phyloP scores from a whole-genome alignment of 2,113 vertebrate genomes.

The Alosa alosa region DNA sequence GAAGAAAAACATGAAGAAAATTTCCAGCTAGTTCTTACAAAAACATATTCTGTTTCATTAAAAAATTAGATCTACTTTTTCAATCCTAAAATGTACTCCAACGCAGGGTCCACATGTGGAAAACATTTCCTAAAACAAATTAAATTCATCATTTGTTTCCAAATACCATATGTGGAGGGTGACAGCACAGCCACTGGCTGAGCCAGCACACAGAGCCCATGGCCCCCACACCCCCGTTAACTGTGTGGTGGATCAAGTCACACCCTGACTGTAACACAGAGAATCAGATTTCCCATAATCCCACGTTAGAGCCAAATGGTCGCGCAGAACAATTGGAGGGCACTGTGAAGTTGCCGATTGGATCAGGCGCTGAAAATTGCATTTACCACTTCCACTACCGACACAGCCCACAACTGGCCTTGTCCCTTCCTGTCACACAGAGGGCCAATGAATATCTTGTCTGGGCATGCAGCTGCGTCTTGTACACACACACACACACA shows the following conservation, averaged over 20 bases:
- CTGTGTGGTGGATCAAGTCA: slow-evolving; percentile 1
- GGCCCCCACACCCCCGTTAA: not conserved
- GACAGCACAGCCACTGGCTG: not conserved
- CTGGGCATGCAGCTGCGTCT: not conserved
- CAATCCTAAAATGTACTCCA: not conserved
- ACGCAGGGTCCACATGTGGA: not conserved
- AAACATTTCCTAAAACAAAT: slow-evolving; percentile 11
- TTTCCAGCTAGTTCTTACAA: not conserved
- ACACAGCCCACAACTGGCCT: not conserved
- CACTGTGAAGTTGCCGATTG: not conserved
- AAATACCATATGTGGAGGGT: not conserved
- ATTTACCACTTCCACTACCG: not conserved
- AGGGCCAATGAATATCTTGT: not conserved
- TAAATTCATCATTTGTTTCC: slow-evolving; percentile 6
- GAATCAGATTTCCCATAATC: slow-evolving; percentile 12
- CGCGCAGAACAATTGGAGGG: not conserved
- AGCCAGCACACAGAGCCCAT: not conserved
- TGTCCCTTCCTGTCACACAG: not conserved
- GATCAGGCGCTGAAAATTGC: slow-evolving; percentile 1
- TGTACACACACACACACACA: too few species aligned
- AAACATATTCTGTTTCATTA: not conserved
- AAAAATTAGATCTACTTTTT: not conserved
- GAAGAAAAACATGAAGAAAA: not conserved
- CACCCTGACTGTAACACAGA: not conserved
- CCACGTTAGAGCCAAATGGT: not conserved